Evolutionary conservation across 1,140 invertebrate genomes (phyloP).

Genomic region (Lepidurus apus): DNA sequence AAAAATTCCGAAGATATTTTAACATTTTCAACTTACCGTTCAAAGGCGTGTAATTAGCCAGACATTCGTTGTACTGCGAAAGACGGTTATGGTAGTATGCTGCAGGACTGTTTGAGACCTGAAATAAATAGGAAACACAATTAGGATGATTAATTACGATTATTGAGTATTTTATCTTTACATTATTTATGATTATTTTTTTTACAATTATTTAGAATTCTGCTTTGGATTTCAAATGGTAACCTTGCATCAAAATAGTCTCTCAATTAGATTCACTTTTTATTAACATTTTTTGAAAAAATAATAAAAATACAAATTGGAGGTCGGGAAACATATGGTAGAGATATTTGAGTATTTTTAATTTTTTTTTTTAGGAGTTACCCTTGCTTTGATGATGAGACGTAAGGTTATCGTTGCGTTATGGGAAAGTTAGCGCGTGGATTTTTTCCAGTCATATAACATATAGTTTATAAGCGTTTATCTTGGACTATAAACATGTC

Average conservation of each 20-base stretch:
- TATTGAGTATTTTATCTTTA: too few species aligned
- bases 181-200: not conserved
- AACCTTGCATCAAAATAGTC: too few species aligned
- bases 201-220: not conserved
- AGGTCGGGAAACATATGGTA: not conserved
- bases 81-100: conserved; percentile 33
- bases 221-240: too few species aligned
- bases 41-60: conserved; percentile 29
- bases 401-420: conserved; percentile 9
- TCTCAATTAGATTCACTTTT: too few species aligned
- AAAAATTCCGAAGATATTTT: not conserved
- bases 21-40: conserved; percentile 31
- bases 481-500: conserved; percentile 8
- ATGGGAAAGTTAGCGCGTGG: conserved; percentile 13
- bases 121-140: not conserved
- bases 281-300: too few species aligned
- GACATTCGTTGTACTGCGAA: conserved; percentile 32
- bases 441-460: not conserved
- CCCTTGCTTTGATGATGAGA: conserved; percentile 5
- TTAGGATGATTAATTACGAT: not conserved
- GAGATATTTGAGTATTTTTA: conserved; percentile 1
- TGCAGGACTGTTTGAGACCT: conserved; percentile 26
- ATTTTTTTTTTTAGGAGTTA: not conserved
- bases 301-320: too few species aligned
- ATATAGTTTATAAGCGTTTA: not conserved